phyloP scores from a whole-genome alignment of 2,113 vertebrate species.

The Tretioscincus oriximinensis region DNA sequence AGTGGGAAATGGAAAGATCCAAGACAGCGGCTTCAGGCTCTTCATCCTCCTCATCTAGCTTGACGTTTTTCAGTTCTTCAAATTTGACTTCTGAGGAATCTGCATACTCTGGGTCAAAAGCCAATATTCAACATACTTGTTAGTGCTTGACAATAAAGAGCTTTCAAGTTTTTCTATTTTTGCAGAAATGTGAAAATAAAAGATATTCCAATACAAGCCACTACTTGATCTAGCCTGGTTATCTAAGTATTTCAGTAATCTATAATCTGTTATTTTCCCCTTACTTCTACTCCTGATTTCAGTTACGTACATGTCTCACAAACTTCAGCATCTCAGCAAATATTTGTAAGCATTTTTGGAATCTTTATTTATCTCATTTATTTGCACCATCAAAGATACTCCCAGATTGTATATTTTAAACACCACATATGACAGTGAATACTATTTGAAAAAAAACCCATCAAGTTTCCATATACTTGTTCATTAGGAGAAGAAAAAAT shows the following conservation, averaged over 20 bases:
- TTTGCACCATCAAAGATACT: background rate
- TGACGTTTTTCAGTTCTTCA: constrained; percentile 77
- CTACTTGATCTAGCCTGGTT: background rate
- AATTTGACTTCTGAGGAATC: constrained; percentile 67
- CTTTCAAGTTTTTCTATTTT: background rate
- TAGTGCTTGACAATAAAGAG: constrained; percentile 1
- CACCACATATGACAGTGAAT: background rate
- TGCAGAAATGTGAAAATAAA: background rate
- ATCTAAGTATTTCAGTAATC: background rate
- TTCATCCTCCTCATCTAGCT: constrained; percentile 69
- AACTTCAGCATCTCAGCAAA: background rate
- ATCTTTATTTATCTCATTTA: background rate
- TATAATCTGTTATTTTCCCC: background rate
- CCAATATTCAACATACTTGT: constrained; percentile 13
- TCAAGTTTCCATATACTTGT: background rate
- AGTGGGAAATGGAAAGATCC: constrained; percentile 73
- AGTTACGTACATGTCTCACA: background rate
- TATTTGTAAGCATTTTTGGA: background rate
- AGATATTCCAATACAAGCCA: background rate
- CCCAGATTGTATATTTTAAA: background rate
- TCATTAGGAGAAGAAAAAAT: background rate
- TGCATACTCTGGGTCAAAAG: constrained; percentile 63
- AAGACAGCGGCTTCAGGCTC: constrained; percentile 66
- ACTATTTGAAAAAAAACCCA: background rate
- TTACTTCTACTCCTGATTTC: background rate